Evolutionary conservation across 2,797 vertebrate species (phyloP).

Genomic region (Poecile montanus): DNA sequence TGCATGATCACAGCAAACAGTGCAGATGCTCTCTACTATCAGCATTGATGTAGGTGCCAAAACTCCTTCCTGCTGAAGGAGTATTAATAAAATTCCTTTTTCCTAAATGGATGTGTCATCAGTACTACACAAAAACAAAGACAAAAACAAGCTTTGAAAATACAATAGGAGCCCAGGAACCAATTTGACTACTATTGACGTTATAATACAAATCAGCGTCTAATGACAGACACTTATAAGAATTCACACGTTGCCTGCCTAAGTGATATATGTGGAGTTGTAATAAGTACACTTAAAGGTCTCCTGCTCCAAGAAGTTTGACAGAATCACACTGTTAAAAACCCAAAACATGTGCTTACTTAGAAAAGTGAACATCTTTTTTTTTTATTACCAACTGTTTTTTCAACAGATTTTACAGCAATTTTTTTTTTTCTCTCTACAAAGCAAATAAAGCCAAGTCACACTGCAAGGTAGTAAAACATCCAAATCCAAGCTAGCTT

Average conservation of each 20-base stretch:
- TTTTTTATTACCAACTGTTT: background rate
- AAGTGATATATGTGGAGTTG: background rate
- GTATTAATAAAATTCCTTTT: conserved; percentile 69
- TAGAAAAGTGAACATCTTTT: background rate
- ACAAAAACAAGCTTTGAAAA: conserved; percentile 34
- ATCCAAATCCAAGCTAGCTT: background rate
- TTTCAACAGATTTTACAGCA: background rate
- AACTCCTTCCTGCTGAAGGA: conserved; percentile 56
- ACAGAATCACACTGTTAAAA: background rate
- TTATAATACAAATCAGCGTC: conserved; percentile 16
- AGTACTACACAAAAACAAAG: conserved; percentile 63
- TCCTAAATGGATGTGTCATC: conserved; percentile 49
- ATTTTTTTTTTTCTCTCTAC: background rate
- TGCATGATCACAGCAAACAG: conserved; percentile 55
- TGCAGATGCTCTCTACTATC: conserved; percentile 52
- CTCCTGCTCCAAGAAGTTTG: background rate
- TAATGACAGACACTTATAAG: background rate
- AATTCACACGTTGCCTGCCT: background rate
- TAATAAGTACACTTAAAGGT: background rate
- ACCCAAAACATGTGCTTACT: background rate
- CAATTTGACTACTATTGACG: background rate
- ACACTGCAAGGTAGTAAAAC: background rate
- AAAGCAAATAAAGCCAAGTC: background rate
- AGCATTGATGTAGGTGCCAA: conserved; percentile 56
- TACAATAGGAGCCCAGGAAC: background rate